phyloP scores from a whole-genome alignment of 2,888 invertebrate species.

The Eupithecia pulchellata region DNA sequence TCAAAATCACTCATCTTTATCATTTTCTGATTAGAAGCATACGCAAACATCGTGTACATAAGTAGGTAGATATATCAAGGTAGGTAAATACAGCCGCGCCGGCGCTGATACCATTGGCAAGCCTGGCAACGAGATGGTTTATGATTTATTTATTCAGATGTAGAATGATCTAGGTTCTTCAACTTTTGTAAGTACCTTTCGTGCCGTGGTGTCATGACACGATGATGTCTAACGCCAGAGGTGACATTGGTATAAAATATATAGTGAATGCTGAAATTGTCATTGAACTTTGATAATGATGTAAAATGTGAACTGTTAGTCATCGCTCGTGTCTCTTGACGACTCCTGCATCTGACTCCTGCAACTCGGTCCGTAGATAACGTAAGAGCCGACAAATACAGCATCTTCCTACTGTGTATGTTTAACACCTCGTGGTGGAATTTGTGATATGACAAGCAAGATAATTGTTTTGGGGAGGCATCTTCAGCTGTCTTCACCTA shows the following conservation, averaged over 20 bases:
- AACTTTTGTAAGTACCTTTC: background rate
- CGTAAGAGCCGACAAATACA: background rate
- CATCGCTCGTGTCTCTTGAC: background rate
- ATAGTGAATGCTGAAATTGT: background rate
- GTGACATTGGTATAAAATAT: background rate
- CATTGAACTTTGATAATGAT: background rate
- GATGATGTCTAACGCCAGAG: background rate
- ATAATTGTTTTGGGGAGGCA: background rate
- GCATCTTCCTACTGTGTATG: background rate
- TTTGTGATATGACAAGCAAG: background rate
- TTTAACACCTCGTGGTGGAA: background rate
- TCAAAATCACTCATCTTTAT: background rate
- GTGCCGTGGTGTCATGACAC: background rate
- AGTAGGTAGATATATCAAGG: conserved; percentile 6
- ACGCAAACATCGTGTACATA: conserved; percentile 5
- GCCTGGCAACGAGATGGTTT: background rate
- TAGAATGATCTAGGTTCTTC: background rate
- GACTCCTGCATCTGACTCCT: no score
- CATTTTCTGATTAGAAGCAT: conserved; percentile 6
- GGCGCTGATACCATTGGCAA: background rate
- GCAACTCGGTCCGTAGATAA: background rate
- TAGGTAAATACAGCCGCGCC: conserved; percentile 9
- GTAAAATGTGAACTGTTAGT: background rate
- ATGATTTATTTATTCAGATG: background rate
- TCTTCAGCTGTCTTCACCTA: background rate